These are phyloP conservation scores for Eurystomus gularis DNA, from an alignment of 2,113 vertebrate genomes.

Conservation along the genomic window DNA sequence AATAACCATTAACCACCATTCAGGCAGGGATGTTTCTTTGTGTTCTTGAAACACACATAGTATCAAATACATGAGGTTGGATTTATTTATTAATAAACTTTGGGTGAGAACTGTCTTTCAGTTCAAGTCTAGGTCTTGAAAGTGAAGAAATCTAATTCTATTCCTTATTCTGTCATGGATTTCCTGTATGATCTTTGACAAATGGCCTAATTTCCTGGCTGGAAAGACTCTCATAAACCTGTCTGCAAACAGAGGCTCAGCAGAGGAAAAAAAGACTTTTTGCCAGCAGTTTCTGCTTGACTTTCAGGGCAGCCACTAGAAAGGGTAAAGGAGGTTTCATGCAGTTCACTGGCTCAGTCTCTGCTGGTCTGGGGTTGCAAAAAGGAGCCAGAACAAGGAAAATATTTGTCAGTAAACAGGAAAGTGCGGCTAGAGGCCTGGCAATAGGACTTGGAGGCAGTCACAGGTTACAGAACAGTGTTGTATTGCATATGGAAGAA, in stretches of 20 bases:
- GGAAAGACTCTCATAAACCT: background rate
- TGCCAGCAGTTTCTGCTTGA: background rate
- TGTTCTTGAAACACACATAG: background rate
- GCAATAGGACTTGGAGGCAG: background rate
- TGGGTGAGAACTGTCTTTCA: background rate
- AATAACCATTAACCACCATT: background rate
- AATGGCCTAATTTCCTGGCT: background rate
- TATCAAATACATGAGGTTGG: background rate
- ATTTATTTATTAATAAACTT: background rate
- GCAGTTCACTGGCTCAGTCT: background rate
- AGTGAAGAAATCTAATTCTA: background rate
- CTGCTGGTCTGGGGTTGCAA: background rate
- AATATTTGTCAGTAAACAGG: conserved; percentile 47
- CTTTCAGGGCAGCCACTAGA: background rate
- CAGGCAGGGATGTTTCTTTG: background rate
- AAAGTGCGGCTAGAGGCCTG: conserved; percentile 28
- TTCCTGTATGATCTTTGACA: background rate
- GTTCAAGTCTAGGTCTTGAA: background rate
- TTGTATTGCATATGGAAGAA: background rate
- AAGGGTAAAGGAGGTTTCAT: background rate
- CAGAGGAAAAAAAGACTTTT: background rate
- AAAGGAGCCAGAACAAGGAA: background rate
- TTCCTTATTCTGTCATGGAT: background rate
- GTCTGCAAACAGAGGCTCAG: background rate
- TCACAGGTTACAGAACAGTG: conserved; percentile 29